phyloP scores from a whole-genome alignment of 2,113 vertebrate genomes.

The Egretta garzetta region DNA sequence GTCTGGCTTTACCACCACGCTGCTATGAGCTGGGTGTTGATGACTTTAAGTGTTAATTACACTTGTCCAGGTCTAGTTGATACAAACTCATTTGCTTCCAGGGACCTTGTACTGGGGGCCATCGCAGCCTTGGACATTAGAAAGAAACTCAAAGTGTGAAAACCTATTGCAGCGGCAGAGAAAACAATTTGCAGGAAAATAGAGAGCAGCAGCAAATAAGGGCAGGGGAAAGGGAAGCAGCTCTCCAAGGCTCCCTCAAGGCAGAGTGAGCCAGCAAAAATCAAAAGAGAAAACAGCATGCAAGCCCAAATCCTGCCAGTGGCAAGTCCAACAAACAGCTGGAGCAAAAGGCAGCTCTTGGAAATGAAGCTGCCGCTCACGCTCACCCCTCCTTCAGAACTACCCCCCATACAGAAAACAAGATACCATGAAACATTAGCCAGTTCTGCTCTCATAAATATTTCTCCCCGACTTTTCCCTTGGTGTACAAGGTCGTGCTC shows the following conservation, averaged over 20 bases:
- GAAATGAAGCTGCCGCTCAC: neutral
- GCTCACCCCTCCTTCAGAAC: neutral
- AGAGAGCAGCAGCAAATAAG: neutral
- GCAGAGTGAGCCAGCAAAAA: neutral
- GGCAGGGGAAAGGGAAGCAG: neutral
- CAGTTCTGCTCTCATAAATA: neutral
- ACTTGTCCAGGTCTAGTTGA: neutral
- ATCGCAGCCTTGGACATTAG: neutral
- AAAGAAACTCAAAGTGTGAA: neutral
- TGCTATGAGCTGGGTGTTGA: neutral
- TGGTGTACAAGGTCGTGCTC: neutral
- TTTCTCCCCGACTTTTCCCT: neutral
- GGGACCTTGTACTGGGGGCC: neutral
- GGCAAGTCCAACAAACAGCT: neutral
- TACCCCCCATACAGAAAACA: neutral
- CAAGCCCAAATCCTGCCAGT: neutral
- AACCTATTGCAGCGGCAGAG: neutral
- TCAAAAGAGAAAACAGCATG: conserved; percentile 11
- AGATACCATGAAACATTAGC: neutral
- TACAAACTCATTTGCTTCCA: neutral
- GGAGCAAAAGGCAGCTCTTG: neutral
- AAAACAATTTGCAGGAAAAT: neutral
- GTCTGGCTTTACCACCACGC: neutral
- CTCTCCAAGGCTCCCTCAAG: neutral
- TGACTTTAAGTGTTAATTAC: neutral